These are phyloP conservation scores for Sphinx pinastri DNA, from an alignment of 2,888 invertebrate species.

Conservation along the genomic window DNA sequence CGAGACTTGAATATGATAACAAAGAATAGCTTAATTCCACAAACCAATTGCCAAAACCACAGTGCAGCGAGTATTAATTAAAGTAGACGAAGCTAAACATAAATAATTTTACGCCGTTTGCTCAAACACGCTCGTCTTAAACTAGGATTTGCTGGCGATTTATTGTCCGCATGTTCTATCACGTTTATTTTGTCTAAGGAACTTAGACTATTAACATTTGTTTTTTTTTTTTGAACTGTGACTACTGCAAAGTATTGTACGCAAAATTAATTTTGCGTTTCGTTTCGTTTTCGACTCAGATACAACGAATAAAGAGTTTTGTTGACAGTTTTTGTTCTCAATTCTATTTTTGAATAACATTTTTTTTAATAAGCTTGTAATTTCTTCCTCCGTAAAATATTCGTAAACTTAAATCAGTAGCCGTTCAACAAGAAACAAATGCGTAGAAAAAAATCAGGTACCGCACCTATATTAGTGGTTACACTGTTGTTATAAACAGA, in stretches of 20 bases:
- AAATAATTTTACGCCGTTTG: constrained; percentile 43
- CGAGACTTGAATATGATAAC: constrained; percentile 21
- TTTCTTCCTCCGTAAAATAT: no score
- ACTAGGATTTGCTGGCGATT: constrained; percentile 49
- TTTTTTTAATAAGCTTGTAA: no score
- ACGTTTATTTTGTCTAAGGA: neutral
- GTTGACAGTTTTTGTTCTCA: no score
- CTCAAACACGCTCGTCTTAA: constrained; percentile 47
- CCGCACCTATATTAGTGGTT: constrained; percentile 4
- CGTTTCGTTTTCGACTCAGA: no score
- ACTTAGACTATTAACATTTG: neutral
- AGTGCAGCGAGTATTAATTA: constrained; percentile 33
- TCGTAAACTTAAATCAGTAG: no score
- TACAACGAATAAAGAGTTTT: no score
- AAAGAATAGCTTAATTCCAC: constrained; percentile 27
- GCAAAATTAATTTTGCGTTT: no score
- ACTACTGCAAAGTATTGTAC: no score
- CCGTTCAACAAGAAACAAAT: neutral
- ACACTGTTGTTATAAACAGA: constrained; percentile 32
- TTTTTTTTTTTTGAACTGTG: no score
- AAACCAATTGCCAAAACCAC: constrained; percentile 31
- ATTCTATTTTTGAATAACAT: no score
- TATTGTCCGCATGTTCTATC: constrained; percentile 36
- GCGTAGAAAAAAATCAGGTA: neutral
- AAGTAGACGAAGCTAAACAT: constrained; percentile 30